A percentile compares a stretch with the other conserved stretches of the same genome.
Conservation (phyloP, 2,113 vertebrate species). For the Labeo catla region DNA sequence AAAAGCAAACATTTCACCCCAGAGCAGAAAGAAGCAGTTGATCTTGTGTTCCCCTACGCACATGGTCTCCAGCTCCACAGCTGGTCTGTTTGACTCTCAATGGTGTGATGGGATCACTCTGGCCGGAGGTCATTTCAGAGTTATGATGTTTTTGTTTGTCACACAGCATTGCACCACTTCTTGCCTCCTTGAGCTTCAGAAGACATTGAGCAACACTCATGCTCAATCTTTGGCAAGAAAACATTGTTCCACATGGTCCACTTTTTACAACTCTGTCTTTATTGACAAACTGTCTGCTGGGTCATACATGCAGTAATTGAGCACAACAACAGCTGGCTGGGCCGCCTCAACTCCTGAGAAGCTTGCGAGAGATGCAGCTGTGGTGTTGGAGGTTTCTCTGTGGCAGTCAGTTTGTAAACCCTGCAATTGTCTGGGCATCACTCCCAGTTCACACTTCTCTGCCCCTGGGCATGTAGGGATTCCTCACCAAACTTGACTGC, state of each 20-base stretch:
- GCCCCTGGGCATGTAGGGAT: constrained; percentile 1
- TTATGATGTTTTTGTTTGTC: constrained; percentile 46
- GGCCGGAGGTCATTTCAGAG: constrained; percentile 30
- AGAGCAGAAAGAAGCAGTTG: neutral
- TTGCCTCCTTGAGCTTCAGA: constrained; percentile 8
- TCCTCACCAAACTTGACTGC: neutral
- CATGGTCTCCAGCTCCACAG: constrained; percentile 25
- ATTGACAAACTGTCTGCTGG: neutral
- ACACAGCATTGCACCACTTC: constrained; percentile 34
- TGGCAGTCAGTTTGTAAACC: constrained; percentile 12
- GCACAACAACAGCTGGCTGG: constrained; percentile 2
- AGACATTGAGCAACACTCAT: neutral
- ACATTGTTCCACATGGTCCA: neutral
- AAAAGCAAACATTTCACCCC: neutral
- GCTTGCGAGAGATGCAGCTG: constrained; percentile 15
- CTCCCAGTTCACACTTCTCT: neutral
- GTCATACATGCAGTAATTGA: neutral
- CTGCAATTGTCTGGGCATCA: constrained; percentile 3
- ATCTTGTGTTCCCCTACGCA: constrained; percentile 4
- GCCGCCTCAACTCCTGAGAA: neutral
- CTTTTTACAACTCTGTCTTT: constrained; percentile 14
- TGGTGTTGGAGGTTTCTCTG: constrained; percentile 9
- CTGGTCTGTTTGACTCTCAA: constrained; percentile 30
- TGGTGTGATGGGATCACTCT: neutral
- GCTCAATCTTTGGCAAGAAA: constrained; percentile 14